phyloP scores from a whole-genome alignment of 2,888 invertebrate genomes.

The Gymnocheta viridis region DNA sequence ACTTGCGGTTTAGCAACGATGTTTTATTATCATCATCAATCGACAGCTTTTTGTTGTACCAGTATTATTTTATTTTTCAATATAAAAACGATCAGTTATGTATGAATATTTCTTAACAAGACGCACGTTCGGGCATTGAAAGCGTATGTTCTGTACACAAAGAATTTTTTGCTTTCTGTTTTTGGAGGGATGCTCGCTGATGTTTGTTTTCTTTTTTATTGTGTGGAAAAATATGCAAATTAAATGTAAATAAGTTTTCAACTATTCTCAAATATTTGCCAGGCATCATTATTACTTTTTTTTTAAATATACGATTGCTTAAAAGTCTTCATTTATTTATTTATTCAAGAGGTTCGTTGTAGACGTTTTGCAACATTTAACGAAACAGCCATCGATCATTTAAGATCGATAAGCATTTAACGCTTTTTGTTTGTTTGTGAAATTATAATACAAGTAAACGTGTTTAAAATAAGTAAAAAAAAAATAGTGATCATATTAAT shows the following conservation, averaged over 20 bases:
- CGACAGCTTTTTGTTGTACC: conserved; percentile 60
- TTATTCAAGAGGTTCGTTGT: conserved; percentile 31
- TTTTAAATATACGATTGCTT: conserved; percentile 54
- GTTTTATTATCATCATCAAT: conserved; percentile 70
- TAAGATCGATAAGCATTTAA: conserved; percentile 69
- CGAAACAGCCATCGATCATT: conserved; percentile 64
- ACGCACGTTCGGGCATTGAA: conserved; percentile 46
- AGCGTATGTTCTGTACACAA: conserved; percentile 19
- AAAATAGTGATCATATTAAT: conserved; percentile 54
- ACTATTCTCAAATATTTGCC: conserved; percentile 75
- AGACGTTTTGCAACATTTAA: conserved; percentile 50
- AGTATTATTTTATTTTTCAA: conserved; percentile 38
- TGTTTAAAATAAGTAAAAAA: conserved; percentile 44
- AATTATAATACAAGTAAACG: conserved; percentile 59
- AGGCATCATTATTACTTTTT: conserved; percentile 64
- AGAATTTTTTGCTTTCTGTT: neutral
- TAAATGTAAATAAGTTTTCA: conserved; percentile 80
- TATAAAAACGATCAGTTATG: conserved; percentile 41
- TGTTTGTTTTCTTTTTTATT: conserved; percentile 27
- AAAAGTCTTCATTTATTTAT: conserved; percentile 46
- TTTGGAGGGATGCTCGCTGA: conserved; percentile 48
- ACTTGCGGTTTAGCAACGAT: conserved; percentile 57
- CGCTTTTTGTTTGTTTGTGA: conserved; percentile 41
- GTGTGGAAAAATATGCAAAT: conserved; percentile 79
- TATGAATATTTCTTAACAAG: conserved; percentile 2